These are phyloP conservation scores for Siphonodentalium dalli DNA, from an alignment of 2,888 invertebrate genomes.

Conservation along the genomic window DNA sequence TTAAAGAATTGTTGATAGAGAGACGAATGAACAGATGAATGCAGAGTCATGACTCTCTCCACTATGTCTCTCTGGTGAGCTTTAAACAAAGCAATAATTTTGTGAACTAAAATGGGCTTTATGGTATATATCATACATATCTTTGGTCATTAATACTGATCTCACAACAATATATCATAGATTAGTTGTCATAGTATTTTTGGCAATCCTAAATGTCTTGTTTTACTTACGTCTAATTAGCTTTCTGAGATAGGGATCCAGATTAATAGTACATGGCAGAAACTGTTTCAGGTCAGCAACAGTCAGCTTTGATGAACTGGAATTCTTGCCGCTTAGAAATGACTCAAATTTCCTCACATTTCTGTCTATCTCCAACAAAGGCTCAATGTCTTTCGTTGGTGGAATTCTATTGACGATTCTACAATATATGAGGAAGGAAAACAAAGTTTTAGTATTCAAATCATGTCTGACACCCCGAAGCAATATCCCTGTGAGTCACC, in stretches of 20 bases:
- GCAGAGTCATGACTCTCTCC: no score
- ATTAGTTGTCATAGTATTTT: no score
- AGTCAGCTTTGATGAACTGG: constrained; percentile 60
- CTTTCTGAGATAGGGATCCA: constrained; percentile 97
- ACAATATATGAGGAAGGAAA: constrained; percentile 7
- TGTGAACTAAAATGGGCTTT: no score
- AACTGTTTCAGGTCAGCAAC: constrained; percentile 82
- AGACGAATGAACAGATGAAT: no score
- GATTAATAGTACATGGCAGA: constrained; percentile 95
- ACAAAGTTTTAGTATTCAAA: neutral
- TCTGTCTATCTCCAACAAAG: constrained; percentile 88
- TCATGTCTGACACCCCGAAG: neutral
- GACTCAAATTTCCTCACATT: constrained; percentile 95
- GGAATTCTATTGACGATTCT: constrained; percentile 70
- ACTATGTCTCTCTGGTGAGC: no score
- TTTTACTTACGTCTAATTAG: constrained; percentile 84
- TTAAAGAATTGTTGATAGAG: no score
- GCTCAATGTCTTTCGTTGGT: constrained; percentile 84
- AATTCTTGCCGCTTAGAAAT: constrained; percentile 81
- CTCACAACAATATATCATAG: no score
- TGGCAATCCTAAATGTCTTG: neutral
- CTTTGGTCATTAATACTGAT: no score
- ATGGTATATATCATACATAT: no score
- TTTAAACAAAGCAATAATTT: no score
- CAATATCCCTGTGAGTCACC: no score